phyloP scores from a whole-genome alignment of 2,113 vertebrate genomes.

The Hystrix brachyura region DNA sequence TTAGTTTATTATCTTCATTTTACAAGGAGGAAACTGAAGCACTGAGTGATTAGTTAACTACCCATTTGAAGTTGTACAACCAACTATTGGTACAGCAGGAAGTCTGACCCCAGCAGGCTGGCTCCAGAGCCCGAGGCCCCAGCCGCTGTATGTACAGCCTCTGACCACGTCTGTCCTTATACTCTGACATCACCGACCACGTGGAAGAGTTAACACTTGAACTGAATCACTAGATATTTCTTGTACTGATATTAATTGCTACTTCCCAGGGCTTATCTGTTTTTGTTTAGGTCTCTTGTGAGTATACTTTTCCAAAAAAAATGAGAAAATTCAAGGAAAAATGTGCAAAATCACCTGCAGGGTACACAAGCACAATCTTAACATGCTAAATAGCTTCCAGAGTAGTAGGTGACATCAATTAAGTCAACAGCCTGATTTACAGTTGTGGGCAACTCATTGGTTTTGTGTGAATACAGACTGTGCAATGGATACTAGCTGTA shows the following conservation, averaged over 20 bases:
- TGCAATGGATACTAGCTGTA: neutral
- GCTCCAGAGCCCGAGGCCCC: neutral
- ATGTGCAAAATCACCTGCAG: neutral
- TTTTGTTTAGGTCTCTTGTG: slow-evolving; percentile 43
- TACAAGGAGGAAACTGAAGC: slow-evolving; percentile 5
- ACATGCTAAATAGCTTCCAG: neutral
- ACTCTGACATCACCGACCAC: neutral
- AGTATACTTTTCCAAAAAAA: slow-evolving; percentile 21
- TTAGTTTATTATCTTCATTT: slow-evolving; percentile 24
- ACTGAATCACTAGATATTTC: neutral
- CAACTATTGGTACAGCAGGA: neutral
- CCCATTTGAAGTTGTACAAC: neutral
- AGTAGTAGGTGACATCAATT: neutral
- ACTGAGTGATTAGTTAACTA: neutral
- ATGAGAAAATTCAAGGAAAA: slow-evolving; percentile 26
- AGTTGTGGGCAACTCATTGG: neutral
- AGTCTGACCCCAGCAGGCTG: neutral
- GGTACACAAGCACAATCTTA: neutral
- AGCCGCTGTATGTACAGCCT: neutral
- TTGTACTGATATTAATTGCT: neutral
- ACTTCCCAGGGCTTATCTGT: neutral
- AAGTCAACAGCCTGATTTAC: slow-evolving; percentile 8
- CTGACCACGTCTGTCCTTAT: neutral
- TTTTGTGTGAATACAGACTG: neutral
- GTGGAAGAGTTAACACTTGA: neutral